Conservation (phyloP, 2,113 vertebrate species). For the Neodon shergylaensis region DNA sequence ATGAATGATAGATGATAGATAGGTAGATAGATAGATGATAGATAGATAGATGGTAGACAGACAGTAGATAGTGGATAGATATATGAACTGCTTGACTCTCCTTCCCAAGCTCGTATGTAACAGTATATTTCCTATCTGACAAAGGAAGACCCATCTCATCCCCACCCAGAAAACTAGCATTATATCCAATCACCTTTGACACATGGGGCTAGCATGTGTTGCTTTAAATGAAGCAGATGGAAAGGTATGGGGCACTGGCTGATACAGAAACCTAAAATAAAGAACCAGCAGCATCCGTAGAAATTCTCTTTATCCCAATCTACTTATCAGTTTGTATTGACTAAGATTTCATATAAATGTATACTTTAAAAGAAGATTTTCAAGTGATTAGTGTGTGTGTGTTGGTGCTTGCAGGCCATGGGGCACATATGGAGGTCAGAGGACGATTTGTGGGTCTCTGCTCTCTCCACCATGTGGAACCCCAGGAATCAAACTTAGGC, state of each 20-base stretch:
- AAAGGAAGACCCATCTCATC: background rate
- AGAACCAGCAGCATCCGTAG: background rate
- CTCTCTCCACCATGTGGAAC: background rate
- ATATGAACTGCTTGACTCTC: background rate
- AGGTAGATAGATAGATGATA: background rate
- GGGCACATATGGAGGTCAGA: background rate
- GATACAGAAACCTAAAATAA: background rate
- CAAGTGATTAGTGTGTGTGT: background rate
- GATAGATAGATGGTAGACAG: too few species aligned
- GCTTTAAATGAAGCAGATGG: background rate
- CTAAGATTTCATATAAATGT: background rate
- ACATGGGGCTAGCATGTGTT: background rate
- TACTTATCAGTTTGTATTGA: background rate
- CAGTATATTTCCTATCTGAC: background rate
- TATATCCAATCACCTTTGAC: background rate
- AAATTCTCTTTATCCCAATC: background rate
- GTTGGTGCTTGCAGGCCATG: background rate
- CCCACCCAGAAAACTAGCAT: background rate
- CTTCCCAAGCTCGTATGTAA: slow-evolving; percentile 15
- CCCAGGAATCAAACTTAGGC: background rate
- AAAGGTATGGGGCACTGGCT: background rate
- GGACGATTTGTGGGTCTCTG: background rate
- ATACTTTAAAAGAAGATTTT: background rate
- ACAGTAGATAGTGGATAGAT: too few species aligned
- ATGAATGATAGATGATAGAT: too few species aligned